A percentile compares a stretch with the other conserved stretches of the same genome.
These are phyloP conservation scores for Drosophila elegans DNA, from an alignment of 1,140 invertebrate genomes.

Conservation along the genomic window DNA sequence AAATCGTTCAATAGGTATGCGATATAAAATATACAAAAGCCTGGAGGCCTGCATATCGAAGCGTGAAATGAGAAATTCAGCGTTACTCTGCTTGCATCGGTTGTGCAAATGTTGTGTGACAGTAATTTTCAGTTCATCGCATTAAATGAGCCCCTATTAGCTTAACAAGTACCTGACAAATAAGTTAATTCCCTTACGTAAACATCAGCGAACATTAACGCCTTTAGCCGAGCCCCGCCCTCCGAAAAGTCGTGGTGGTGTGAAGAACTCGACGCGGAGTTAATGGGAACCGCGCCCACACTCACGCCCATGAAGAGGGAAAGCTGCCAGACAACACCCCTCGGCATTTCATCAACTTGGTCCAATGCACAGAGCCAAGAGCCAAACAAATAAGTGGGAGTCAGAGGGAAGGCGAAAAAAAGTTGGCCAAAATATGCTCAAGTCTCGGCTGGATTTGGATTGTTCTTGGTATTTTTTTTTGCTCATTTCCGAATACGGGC, in stretches of 20 bases:
- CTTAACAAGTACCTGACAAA: constrained; percentile 83
- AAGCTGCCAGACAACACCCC: constrained; percentile 39
- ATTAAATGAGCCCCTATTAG: constrained; percentile 81
- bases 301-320: constrained; percentile 4
- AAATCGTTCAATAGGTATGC: too few species aligned
- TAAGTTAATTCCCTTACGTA: constrained; percentile 79
- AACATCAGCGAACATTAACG: constrained; percentile 78
- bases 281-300: constrained; percentile 28
- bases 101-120: constrained; percentile 43
- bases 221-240: constrained; percentile 28
- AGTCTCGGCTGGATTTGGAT: constrained; percentile 44
- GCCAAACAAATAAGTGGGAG: neutral
- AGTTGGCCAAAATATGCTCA: constrained; percentile 53
- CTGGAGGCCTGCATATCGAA: neutral
- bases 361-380: constrained; percentile 38
- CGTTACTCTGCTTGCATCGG: constrained; percentile 1
- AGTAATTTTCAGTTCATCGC: constrained; percentile 75
- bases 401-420: constrained; percentile 17
- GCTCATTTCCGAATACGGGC: constrained; percentile 82
- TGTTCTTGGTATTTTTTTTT: constrained; percentile 49
- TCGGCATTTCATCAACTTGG: constrained; percentile 59
- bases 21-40: too few species aligned
- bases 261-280: constrained; percentile 17
- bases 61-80: neutral
- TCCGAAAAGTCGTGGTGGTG: neutral